Evolutionary conservation across 2,113 vertebrate genomes (phyloP).

Genomic region (Abramis brama): DNA sequence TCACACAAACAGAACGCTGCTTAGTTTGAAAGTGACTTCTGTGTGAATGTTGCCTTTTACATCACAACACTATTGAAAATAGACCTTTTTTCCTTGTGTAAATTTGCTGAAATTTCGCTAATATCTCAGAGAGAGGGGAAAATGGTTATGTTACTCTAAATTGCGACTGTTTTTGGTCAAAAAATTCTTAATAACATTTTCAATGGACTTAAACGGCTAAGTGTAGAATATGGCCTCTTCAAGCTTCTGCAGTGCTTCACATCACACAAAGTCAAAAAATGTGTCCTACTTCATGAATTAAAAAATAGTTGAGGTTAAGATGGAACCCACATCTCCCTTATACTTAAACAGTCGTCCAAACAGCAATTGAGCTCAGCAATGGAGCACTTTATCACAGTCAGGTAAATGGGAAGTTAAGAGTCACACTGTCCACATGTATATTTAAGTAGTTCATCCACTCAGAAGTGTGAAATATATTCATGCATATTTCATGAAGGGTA

Average conservation of each 20-base stretch:
- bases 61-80: not conserved
- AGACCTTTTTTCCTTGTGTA: not conserved
- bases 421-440: slow-evolving; percentile 42
- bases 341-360: not conserved
- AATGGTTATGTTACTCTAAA: not conserved
- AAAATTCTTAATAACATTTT: not conserved
- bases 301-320: not conserved
- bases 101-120: not conserved
- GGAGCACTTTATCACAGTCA: slow-evolving; percentile 19
- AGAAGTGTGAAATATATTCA: slow-evolving; percentile 40
- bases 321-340: not conserved
- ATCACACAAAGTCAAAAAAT: not conserved
- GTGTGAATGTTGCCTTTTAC: not conserved
- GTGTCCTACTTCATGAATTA: not conserved
- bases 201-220: not conserved
- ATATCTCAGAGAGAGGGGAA: not conserved
- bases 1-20: not conserved
- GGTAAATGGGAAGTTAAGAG: slow-evolving; percentile 7
- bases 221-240: not conserved
- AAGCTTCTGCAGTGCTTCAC: not conserved
- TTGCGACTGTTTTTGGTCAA: not conserved
- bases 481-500: slow-evolving; percentile 40
- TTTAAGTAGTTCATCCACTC: slow-evolving; percentile 27
- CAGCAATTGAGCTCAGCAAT: not conserved
- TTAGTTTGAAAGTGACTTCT: not conserved